These are phyloP conservation scores for Cryptoprocta ferox DNA, from an alignment of 2,797 vertebrate genomes.

Conservation along the genomic window DNA sequence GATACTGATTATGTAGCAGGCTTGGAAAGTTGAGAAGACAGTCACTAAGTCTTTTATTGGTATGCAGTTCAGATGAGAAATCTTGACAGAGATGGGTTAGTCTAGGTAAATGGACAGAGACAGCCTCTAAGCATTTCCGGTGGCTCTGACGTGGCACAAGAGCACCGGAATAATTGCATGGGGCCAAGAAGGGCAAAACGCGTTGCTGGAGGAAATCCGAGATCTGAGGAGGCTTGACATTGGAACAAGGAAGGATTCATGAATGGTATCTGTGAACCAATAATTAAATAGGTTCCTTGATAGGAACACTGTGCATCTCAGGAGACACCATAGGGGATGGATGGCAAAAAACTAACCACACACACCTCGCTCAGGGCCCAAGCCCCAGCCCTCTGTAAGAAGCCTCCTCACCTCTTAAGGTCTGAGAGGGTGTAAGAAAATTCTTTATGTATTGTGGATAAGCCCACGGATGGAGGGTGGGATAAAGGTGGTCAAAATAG, in stretches of 20 bases:
- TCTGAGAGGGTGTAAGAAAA: not conserved
- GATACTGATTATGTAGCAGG: not conserved
- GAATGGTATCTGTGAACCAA: not conserved
- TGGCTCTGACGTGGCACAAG: not conserved
- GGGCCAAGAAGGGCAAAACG: not conserved
- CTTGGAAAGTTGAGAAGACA: not conserved
- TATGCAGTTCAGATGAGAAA: not conserved
- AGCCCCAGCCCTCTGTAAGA: not conserved
- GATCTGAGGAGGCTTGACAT: fast-evolving
- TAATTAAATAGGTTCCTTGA: not conserved
- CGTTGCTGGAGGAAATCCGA: not conserved
- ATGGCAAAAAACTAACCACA: too few species aligned
- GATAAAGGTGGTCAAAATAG: not conserved
- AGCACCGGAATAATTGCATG: not conserved
- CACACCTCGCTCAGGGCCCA: fast-evolving
- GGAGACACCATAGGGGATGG: fast-evolving
- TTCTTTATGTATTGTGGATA: not conserved
- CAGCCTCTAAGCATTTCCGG: not conserved
- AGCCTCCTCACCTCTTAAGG: not conserved
- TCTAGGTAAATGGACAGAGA: not conserved
- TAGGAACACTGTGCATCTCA: not conserved
- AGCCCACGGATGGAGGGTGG: not conserved
- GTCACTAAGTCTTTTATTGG: not conserved
- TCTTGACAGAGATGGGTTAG: not conserved
- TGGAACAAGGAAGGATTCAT: not conserved